A percentile compares a stretch with the other conserved stretches of the same genome.
Evolutionary conservation across 2,888 invertebrate species (phyloP).

Genomic region (Tolmerus cingulatus): DNA sequence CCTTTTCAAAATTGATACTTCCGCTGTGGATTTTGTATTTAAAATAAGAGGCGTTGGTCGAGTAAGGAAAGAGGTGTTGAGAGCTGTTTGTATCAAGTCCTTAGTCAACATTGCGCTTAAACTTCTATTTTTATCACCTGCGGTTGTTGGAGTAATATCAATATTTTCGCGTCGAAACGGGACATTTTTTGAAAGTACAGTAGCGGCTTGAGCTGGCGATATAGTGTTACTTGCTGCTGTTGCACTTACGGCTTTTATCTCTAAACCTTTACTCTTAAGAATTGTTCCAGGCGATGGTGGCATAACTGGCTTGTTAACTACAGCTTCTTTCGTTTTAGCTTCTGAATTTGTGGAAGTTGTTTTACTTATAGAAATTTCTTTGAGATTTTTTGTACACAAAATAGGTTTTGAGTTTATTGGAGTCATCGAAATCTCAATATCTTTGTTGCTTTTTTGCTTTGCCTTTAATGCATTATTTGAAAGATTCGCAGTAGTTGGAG

Average conservation of each 20-base stretch:
- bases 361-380: slow-evolving; percentile 23
- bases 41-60: neutral
- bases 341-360: neutral
- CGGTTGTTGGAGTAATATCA: neutral
- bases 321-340: neutral
- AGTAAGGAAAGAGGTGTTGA: neutral
- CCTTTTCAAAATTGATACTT: neutral
- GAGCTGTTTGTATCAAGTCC: neutral
- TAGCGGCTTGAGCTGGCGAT: slow-evolving; percentile 44
- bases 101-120: neutral
- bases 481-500: neutral
- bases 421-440: neutral
- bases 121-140: neutral
- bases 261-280: slow-evolving; percentile 29
- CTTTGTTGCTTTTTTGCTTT: neutral
- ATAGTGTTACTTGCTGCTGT: slow-evolving; percentile 35
- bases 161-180: neutral
- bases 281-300: neutral
- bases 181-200: slow-evolving; percentile 28
- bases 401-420: neutral
- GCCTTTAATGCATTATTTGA: neutral
- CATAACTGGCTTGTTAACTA: neutral
- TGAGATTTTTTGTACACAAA: neutral
- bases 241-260: slow-evolving; percentile 44
- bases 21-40: neutral